These are phyloP conservation scores for Ophion ventricosus DNA, from an alignment of 2,888 invertebrate genomes.

Conservation along the genomic window DNA sequence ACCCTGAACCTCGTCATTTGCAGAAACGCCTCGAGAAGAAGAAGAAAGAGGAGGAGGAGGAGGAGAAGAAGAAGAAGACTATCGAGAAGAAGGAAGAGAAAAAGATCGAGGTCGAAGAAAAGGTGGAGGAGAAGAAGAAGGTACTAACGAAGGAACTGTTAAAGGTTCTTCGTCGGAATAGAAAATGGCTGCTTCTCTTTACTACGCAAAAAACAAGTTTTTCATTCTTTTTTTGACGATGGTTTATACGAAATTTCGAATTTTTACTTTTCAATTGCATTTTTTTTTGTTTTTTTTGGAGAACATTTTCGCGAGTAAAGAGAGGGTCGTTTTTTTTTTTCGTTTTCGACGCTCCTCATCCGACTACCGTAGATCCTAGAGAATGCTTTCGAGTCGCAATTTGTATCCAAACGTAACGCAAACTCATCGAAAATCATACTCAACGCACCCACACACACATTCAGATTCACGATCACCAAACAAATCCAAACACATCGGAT, in stretches of 20 bases:
- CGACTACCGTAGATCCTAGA: constrained; percentile 60
- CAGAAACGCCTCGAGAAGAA: constrained; percentile 83
- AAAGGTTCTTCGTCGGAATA: constrained; percentile 32
- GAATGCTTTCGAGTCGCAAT: constrained; percentile 62
- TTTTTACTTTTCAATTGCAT: neutral
- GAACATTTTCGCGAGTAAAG: neutral
- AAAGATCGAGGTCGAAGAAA: constrained; percentile 79
- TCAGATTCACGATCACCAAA: constrained; percentile 1
- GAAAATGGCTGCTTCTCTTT: neutral
- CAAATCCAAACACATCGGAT: neutral
- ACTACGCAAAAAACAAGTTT: neutral
- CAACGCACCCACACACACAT: too few species aligned
- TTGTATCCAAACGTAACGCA: neutral
- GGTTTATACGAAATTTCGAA: neutral
- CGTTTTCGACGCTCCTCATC: constrained; percentile 17
- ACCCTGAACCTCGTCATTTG: constrained; percentile 68
- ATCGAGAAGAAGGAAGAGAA: constrained; percentile 81
- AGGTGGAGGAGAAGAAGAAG: constrained; percentile 68
- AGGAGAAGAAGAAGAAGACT: constrained; percentile 82
- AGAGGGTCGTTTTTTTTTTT: neutral
- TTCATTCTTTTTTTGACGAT: neutral
- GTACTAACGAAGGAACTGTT: constrained; percentile 72
- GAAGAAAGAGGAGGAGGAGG: constrained; percentile 77
- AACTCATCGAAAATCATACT: neutral
- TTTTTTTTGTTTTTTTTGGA: neutral